Conservation (phyloP, 1,140 invertebrate genomes). For the Orussus abietinus region DNA sequence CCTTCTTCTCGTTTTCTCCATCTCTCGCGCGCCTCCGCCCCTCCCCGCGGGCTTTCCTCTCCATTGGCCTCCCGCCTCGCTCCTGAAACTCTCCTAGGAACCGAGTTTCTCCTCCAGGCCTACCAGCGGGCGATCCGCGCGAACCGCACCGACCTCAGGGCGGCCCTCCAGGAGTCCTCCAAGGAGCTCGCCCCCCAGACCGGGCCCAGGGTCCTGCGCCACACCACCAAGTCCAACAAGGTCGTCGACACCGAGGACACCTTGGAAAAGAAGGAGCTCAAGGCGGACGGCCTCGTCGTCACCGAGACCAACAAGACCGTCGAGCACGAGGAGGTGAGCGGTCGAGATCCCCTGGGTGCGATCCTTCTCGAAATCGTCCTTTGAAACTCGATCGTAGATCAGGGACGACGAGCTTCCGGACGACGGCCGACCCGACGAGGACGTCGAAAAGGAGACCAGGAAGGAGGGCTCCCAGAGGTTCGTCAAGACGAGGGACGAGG, state of each 20-base stretch:
- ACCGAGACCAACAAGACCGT: conserved; percentile 76
- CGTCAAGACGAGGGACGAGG: conserved; percentile 57
- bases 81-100: too few relatives aligned
- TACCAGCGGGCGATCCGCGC: conserved; percentile 68
- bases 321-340: conserved; percentile 72
- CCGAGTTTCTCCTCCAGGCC: conserved; percentile 64
- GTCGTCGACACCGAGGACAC: conserved; percentile 82
- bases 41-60: too few relatives aligned
- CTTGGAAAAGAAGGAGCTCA: conserved; percentile 60
- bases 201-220: conserved; percentile 69
- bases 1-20: too few relatives aligned
- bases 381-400: conserved; percentile 45
- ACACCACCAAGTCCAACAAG: conserved; percentile 70
- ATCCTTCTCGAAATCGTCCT: not conserved
- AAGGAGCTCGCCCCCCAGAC: conserved; percentile 59
- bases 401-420: conserved; percentile 72
- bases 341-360: not conserved
- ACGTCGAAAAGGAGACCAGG: conserved; percentile 50
- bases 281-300: conserved; percentile 76
- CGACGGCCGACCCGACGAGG: conserved; percentile 51
- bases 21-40: too few relatives aligned
- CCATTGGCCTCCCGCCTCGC: too few relatives aligned
- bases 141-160: conserved; percentile 64
- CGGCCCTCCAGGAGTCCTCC: conserved; percentile 61
- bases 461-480: conserved; percentile 58